Conservation (phyloP, 2,113 vertebrate genomes). For the Columba livia region DNA sequence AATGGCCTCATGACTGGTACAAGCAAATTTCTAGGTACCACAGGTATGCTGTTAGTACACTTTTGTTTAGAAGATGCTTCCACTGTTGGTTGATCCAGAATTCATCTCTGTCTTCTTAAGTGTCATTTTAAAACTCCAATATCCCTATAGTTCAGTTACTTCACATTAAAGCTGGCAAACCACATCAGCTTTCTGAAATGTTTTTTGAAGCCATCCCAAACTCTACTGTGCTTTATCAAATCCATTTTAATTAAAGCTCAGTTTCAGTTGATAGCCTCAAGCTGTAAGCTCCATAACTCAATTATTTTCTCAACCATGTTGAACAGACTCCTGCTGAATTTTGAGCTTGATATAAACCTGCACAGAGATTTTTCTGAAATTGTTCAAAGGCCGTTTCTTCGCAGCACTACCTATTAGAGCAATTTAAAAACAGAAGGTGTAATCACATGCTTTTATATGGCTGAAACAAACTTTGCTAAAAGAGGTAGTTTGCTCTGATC, state of each 20-base stretch:
- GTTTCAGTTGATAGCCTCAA: constrained; percentile 58
- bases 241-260: constrained; percentile 64
- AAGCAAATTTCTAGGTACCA: neutral
- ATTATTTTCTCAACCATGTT: constrained; percentile 33
- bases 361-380: neutral
- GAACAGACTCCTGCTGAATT: neutral
- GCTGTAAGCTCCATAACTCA: constrained; percentile 31
- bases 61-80: neutral
- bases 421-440: neutral
- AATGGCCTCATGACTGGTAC: neutral
- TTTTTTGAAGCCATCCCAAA: constrained; percentile 16
- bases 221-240: neutral
- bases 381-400: neutral
- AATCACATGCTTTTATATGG: neutral
- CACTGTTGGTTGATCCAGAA: neutral
- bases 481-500: neutral
- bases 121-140: neutral
- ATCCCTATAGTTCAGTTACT: neutral
- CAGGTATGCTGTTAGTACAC: neutral
- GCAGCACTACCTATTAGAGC: neutral
- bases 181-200: neutral
- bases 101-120: neutral
- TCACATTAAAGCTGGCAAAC: constrained; percentile 12
- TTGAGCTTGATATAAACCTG: constrained; percentile 41
- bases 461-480: neutral